Conservation (phyloP, 2,888 invertebrate species). For the Thecophora atra region DNA sequence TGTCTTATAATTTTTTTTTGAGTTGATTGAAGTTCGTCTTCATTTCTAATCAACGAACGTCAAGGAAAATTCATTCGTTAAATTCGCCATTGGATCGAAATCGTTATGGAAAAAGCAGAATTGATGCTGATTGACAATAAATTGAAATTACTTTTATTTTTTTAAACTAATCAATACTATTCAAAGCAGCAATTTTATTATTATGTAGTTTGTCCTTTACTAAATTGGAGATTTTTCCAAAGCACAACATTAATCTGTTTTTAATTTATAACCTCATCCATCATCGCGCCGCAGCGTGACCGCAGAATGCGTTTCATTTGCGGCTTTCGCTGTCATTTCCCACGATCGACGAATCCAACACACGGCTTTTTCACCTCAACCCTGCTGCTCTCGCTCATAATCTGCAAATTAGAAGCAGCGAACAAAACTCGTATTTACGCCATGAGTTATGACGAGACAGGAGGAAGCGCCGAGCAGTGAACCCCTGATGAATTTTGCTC, state of each 20-base stretch:
- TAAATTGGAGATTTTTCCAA: too few relatives aligned
- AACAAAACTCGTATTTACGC: constrained; percentile 47
- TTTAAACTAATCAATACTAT: too few relatives aligned
- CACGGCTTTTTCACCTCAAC: neutral
- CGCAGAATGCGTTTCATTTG: constrained; percentile 26
- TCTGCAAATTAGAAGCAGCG: constrained; percentile 58
- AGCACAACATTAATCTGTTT: constrained; percentile 40
- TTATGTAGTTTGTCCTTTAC: too few relatives aligned
- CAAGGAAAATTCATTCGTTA: neutral
- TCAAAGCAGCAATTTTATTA: too few relatives aligned
- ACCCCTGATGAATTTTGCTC: constrained; percentile 30
- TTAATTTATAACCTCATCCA: constrained; percentile 54
- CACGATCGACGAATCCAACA: constrained; percentile 52
- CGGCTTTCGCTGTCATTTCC: constrained; percentile 56
- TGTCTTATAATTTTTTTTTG: too few relatives aligned
- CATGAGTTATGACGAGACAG: constrained; percentile 48
- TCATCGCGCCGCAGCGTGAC: constrained; percentile 50
- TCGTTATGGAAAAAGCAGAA: constrained; percentile 15
- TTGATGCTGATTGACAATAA: constrained; percentile 43
- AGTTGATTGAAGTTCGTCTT: too few relatives aligned
- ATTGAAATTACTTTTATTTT: too few relatives aligned
- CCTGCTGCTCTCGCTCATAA: constrained; percentile 49
- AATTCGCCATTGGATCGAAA: neutral
- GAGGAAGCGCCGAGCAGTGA: constrained; percentile 28
- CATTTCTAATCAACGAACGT: too few relatives aligned